Percentiles rank a stretch among this genome's conserved stretches.
These are phyloP conservation scores for Schlechtendalia chinensis DNA, from an alignment of 1,140 invertebrate genomes.

Conservation along the genomic window DNA sequence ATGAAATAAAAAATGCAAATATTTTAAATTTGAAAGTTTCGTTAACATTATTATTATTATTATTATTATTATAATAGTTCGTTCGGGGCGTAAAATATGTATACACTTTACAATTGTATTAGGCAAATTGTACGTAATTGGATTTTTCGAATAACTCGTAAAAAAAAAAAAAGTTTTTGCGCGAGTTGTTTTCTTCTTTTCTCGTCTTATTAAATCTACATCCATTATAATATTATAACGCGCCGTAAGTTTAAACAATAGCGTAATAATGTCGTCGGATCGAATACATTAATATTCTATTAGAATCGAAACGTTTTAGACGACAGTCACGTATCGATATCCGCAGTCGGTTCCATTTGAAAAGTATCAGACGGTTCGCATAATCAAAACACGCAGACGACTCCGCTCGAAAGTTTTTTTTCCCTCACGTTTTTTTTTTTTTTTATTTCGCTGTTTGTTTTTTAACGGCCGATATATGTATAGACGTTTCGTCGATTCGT, in stretches of 20 bases:
- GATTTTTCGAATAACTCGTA: not conserved
- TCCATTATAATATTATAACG: not conserved
- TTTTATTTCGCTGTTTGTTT: not conserved
- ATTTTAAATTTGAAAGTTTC: too few species aligned
- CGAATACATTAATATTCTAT: not conserved
- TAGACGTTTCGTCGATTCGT: not conserved
- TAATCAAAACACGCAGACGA: conserved; percentile 1
- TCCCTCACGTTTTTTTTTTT: not conserved
- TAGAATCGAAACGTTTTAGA: not conserved
- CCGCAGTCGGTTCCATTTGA: not conserved
- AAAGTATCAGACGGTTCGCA: not conserved
- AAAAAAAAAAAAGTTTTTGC: too few species aligned
- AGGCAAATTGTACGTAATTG: too few species aligned
- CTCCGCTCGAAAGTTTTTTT: not conserved
- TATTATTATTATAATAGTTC: too few species aligned
- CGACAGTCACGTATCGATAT: conserved; percentile 32
- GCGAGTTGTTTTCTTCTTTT: too few species aligned
- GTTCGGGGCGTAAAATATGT: too few species aligned
- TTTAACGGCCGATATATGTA: not conserved
- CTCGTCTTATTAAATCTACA: not conserved
- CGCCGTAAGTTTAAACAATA: too few species aligned
- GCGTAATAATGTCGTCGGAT: too few species aligned
- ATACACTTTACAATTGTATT: too few species aligned
- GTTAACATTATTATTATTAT: too few species aligned
- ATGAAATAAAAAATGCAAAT: too few species aligned